Conservation (phyloP, 2,113 vertebrate species). For the Crocuta crocuta region DNA sequence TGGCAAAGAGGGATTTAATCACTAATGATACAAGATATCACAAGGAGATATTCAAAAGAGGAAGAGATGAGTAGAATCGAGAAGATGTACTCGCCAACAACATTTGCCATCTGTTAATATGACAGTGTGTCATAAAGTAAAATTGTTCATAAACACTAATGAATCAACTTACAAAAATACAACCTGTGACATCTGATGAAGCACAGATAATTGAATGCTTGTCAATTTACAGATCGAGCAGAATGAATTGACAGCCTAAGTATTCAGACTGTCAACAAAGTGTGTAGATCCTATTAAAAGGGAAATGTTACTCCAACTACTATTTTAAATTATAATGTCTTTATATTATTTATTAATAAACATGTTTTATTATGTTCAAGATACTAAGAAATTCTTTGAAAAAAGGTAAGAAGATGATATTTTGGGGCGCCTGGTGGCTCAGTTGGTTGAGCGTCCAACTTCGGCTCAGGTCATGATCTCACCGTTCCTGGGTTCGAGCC, state of each 20-base stretch:
- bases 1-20: conserved; percentile 56
- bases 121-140: conserved; percentile 25
- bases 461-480: too few relatives aligned
- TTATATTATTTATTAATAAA: background rate
- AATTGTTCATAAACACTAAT: conserved; percentile 58
- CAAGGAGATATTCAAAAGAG: background rate
- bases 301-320: background rate
- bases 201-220: conserved; percentile 15
- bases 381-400: background rate
- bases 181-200: conserved; percentile 37
- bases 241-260: background rate
- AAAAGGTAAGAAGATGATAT: background rate
- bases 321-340: background rate
- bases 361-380: background rate
- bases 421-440: too few relatives aligned
- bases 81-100: conserved; percentile 49
- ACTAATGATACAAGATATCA: background rate
- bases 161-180: conserved; percentile 45
- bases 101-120: conserved; percentile 66
- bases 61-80: conserved; percentile 24
- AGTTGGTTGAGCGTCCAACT: too few relatives aligned
- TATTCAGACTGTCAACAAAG: background rate
- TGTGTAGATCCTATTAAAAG: background rate
- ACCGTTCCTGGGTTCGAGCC: too few relatives aligned
- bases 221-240: background rate